These are phyloP conservation scores for Heliocidaris tuberculata DNA, from an alignment of 35 echinoderm and acorn worm genomes.

Conservation along the genomic window DNA sequence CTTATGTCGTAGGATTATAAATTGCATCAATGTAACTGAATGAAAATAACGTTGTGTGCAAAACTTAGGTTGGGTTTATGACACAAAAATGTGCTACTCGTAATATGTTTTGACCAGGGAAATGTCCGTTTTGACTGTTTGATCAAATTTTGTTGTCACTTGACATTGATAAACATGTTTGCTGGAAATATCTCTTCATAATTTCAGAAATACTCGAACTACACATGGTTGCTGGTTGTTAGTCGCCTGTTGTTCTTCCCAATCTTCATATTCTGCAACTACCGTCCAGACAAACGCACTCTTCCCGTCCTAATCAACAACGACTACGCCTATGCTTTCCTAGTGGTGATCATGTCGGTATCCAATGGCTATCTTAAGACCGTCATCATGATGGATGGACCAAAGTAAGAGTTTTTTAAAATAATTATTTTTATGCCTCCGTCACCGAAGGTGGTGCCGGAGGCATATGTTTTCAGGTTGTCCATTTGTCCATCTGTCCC, in stretches of 20 bases:
- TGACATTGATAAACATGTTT: too few species aligned
- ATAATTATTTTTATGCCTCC: not conserved
- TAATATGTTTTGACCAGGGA: too few species aligned
- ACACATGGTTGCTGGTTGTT: conserved; percentile 72
- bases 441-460: not conserved
- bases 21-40: too few species aligned
- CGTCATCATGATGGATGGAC: conserved; percentile 87
- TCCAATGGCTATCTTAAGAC: conserved; percentile 94
- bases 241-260: conserved; percentile 78
- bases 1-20: too few species aligned
- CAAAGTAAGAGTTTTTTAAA: conserved; percentile 67
- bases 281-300: conserved; percentile 64
- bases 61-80: too few species aligned
- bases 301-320: conserved; percentile 79
- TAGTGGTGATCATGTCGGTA: conserved; percentile 69
- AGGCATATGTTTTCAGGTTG: not conserved
- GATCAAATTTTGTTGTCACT: not conserved
- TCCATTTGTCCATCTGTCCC: too few species aligned
- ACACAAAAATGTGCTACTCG: too few species aligned
- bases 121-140: not conserved
- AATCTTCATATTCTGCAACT: conserved; percentile 89
- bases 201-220: conserved; percentile 68
- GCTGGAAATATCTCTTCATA: not conserved
- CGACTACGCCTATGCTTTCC: conserved; percentile 73
- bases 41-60: too few species aligned